Evolutionary conservation across 2,113 vertebrate species (phyloP).

Genomic region (Melospiza georgiana): DNA sequence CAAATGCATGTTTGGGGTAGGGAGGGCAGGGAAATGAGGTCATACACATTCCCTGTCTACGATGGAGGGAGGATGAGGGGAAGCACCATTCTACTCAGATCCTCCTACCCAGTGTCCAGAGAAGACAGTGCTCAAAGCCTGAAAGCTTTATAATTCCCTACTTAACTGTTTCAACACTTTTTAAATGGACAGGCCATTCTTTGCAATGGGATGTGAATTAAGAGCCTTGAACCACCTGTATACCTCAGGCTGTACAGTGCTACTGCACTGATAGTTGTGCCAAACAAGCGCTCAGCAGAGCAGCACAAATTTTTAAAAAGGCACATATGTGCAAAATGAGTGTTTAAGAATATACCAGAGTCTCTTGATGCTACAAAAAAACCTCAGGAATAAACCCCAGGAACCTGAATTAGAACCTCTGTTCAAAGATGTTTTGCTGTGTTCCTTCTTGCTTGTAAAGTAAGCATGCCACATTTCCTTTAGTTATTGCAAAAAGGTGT

Average conservation of each 20-base stretch:
- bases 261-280: neutral
- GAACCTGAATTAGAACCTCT: neutral
- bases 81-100: neutral
- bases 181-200: neutral
- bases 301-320: neutral
- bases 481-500: neutral
- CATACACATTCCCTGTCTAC: neutral
- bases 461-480: neutral
- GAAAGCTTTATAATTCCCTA: neutral
- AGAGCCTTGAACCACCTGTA: neutral
- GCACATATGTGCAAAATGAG: rapidly evolving
- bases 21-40: neutral
- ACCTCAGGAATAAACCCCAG: neutral
- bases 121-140: neutral
- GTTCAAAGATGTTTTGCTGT: neutral
- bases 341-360: neutral
- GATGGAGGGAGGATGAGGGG: neutral
- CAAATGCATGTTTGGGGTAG: neutral
- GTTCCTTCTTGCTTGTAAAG: neutral
- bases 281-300: neutral
- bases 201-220: neutral
- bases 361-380: neutral
- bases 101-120: neutral
- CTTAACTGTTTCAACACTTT: neutral
- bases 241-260: neutral